Evolutionary conservation across 2,797 vertebrate genomes (phyloP), one percentile per base, ranked within the genome.

Genomic region (Carduelis carduelis): DNA sequence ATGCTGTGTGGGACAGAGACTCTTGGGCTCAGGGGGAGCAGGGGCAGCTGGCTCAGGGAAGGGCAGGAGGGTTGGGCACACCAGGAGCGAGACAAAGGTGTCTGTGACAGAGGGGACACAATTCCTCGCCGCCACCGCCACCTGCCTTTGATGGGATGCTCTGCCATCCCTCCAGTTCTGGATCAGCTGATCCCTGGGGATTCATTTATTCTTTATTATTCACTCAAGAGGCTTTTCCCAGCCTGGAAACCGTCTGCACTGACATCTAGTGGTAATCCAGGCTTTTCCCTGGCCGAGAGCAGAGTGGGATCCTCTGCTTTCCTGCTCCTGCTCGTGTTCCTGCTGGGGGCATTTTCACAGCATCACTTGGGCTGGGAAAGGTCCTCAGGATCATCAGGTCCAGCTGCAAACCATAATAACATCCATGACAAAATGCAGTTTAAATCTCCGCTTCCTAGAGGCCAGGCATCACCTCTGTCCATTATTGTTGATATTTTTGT

Each of bases 221-320:
- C 56, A 18, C 18, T 26, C 15, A 55, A n/a, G 55, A 56, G 24
- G 80, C 24, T 77, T 77, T 74, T 35, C 52, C 37, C 22, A 7
- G 8, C 11, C n/a, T 90, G 57, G 69, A 21, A 55, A 5, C 27
- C 1, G 59, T 70, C 95, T 95, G 87, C 82, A 41, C 78, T 94
- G 96, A 96, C 95, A 95, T 90, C 94, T 95, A 94, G 95, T 43
- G 96, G 96, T 7, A n/a, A 35, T 35, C 3, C 1, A 27, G 43
- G 14, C 24, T 55, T 70, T 60, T 75, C 28, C 64, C 53, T 17
- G 61, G 53, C 9, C 9, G 17, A 15, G 49, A 22, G 23, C 26
- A 21, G 41, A 26, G 30, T 14, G 27, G 57, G 18, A 28, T 39
- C 26, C 35, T 60, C 26, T 28, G 41, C 49, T 28, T 19, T 32